Percentiles rank a stretch among this genome's conserved stretches.
These are phyloP conservation scores for Cartodere bifasciata DNA, from an alignment of 2,888 invertebrate genomes.

Conservation along the genomic window DNA sequence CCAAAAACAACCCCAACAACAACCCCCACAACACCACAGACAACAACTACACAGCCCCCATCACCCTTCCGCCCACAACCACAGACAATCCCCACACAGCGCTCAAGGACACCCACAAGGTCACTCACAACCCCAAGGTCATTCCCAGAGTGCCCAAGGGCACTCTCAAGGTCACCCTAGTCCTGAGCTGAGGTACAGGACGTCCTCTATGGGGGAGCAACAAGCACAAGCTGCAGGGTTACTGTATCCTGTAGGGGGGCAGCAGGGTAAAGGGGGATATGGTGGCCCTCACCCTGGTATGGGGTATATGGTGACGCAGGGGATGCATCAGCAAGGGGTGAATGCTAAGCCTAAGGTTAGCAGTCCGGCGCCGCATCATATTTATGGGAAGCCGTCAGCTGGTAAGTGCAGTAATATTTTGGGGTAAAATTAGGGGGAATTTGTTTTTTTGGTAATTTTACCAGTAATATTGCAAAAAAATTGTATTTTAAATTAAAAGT, in stretches of 20 bases:
- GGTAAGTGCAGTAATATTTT: no score
- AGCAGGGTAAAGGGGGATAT: constrained; percentile 28
- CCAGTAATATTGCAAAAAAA: no score
- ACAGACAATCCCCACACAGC: constrained; percentile 35
- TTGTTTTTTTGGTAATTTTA: no score
- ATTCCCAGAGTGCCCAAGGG: constrained; percentile 35
- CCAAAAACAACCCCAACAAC: no score
- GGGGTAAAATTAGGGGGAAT: no score
- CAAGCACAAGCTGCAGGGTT: no score
- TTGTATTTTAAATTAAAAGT: no score
- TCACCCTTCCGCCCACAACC: constrained; percentile 25
- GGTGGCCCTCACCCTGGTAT: constrained; percentile 34
- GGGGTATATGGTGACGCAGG: constrained; percentile 38
- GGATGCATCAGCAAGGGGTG: constrained; percentile 39
- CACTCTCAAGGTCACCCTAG: constrained; percentile 29
- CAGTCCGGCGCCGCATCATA: constrained; percentile 64
- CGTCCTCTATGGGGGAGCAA: constrained; percentile 25
- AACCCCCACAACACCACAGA: constrained; percentile 24
- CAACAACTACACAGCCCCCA: constrained; percentile 38
- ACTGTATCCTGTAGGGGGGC: constrained; percentile 28
- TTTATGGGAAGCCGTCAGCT: constrained; percentile 53
- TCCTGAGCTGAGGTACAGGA: constrained; percentile 30
- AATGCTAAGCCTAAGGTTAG: constrained; percentile 54
- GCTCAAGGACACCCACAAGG: constrained; percentile 39
- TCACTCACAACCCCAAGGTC: constrained; percentile 25